Percentiles rank a stretch among this genome's conserved stretches.
These are phyloP conservation scores for Zaprionus capensis DNA, from an alignment of 1,140 invertebrate species.

Conservation along the genomic window DNA sequence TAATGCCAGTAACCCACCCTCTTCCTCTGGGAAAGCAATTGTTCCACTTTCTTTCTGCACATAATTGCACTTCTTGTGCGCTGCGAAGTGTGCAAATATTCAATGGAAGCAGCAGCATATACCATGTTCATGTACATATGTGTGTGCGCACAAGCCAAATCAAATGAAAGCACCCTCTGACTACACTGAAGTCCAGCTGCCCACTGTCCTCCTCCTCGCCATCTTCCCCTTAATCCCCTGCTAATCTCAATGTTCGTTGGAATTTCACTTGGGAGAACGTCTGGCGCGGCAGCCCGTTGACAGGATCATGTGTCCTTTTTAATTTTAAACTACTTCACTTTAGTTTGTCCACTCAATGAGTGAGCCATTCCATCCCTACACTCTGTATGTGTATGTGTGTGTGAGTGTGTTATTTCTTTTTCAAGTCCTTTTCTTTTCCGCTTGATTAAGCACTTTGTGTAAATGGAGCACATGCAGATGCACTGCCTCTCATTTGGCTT, in stretches of 20 bases:
- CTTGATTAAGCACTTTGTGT: slow-evolving; percentile 82
- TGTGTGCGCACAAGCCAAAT: slow-evolving; percentile 56
- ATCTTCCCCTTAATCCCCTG: slow-evolving; percentile 16
- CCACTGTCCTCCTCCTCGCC: neutral
- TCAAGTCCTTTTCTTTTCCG: slow-evolving; percentile 78
- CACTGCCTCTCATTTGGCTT: slow-evolving; percentile 27
- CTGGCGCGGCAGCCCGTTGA: slow-evolving; percentile 62
- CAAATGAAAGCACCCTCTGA: slow-evolving; percentile 67
- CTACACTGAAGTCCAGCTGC: neutral
- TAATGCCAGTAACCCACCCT: neutral
- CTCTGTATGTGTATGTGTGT: slow-evolving; percentile 15
- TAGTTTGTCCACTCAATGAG: slow-evolving; percentile 73
- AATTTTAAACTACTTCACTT: slow-evolving; percentile 81
- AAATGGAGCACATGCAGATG: slow-evolving; percentile 78
- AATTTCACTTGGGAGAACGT: slow-evolving; percentile 53
- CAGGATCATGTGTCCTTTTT: slow-evolving; percentile 81
- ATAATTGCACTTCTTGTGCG: slow-evolving; percentile 80
- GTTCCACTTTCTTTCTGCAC: slow-evolving; percentile 73
- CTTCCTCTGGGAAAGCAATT: slow-evolving; percentile 24
- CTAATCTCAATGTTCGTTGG: slow-evolving; percentile 57
- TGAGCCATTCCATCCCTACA: slow-evolving; percentile 13
- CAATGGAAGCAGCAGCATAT: slow-evolving; percentile 7
- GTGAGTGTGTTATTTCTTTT: slow-evolving; percentile 49
- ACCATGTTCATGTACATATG: slow-evolving; percentile 2
- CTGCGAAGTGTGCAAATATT: slow-evolving; percentile 55